These are phyloP conservation scores for Ganaspis brasiliensis DNA, from an alignment of 2,888 invertebrate genomes.

Conservation along the genomic window DNA sequence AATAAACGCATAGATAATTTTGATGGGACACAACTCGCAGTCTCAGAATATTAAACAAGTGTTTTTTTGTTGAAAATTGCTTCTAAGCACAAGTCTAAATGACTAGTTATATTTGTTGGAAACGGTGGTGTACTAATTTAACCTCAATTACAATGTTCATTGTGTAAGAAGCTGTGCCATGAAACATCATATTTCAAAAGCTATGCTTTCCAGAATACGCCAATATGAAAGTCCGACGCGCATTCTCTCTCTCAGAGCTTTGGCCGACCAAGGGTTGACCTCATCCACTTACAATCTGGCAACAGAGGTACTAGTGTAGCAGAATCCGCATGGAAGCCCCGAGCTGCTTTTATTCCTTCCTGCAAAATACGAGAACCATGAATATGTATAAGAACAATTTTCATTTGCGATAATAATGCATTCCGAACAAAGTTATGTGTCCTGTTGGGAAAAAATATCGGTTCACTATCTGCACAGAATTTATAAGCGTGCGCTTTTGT, in stretches of 20 bases:
- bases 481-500: slow-evolving; percentile 9
- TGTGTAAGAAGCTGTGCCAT: slow-evolving; percentile 16
- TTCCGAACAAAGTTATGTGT: slow-evolving; percentile 18
- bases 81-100: slow-evolving; percentile 25
- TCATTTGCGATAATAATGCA: slow-evolving; percentile 37
- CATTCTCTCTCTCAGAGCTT: slow-evolving; percentile 18
- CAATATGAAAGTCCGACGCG: slow-evolving; percentile 25
- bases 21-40: no score
- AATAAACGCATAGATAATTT: no score
- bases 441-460: slow-evolving; percentile 1
- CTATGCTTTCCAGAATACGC: slow-evolving; percentile 33
- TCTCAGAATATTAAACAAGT: slow-evolving; percentile 20
- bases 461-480: neutral
- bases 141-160: slow-evolving; percentile 36
- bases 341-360: slow-evolving; percentile 41
- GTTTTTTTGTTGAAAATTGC: neutral
- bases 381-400: slow-evolving; percentile 37
- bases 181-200: slow-evolving; percentile 35
- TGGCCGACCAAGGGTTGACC: slow-evolving; percentile 30
- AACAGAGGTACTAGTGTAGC: slow-evolving; percentile 28
- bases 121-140: slow-evolving; percentile 24
- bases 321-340: slow-evolving; percentile 37
- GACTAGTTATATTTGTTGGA: slow-evolving; percentile 16
- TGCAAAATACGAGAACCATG: slow-evolving; percentile 34
- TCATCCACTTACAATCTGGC: slow-evolving; percentile 41